Evolutionary conservation across 1,140 invertebrate genomes (phyloP), one percentile per base, ranked within the genome.

Genomic region (Temnothorax curvispinosus): DNA sequence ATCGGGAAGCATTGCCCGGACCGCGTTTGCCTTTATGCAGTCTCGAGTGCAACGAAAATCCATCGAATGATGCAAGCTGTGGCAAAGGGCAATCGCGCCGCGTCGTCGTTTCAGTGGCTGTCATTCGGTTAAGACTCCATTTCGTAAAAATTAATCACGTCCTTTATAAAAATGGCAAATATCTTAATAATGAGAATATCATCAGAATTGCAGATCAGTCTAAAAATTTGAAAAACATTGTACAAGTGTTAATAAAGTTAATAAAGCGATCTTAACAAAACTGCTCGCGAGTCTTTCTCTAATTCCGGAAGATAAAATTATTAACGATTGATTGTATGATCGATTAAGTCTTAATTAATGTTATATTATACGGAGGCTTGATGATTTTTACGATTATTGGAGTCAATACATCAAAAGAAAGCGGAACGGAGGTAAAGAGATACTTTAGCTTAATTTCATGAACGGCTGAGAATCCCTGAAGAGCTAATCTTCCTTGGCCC

Each of bases 381-480:
- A 18, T 32, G 7, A 44, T 67, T 32, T 52, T 52, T n/a, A n/a
- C 8, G 38, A 58, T 5, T 72, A 50, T 4, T 27, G 9, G 0
- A n/a, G 5, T n/a, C 1, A 18, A 54, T 15, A 13, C 9, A 50
- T 32, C 18, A 38, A 15, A n/a, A 41, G 54, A 74, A 47, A 21
- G 27, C 41, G 54, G 13, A 35, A 35, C 9, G 64, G 5, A 44
- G 21, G 38, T 60, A 74, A 60, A 21, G 27, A 58, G 54, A 74
- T 50, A 38, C 8, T n/a, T 50, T 41, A 54, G 6, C 54, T 78
- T 60, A 13, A 58, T 9, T 38, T 65, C n/a, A 62, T 27, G 54
- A 86, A 32, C n/a, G 69, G 85, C 88, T 93, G 91, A 93, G 92
- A 94, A 92, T 91, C 93, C 88, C 91, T 93, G 92, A 92, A 92